These are phyloP conservation scores for Brachycybe producta DNA, from an alignment of 2,888 invertebrate genomes.

Conservation along the genomic window DNA sequence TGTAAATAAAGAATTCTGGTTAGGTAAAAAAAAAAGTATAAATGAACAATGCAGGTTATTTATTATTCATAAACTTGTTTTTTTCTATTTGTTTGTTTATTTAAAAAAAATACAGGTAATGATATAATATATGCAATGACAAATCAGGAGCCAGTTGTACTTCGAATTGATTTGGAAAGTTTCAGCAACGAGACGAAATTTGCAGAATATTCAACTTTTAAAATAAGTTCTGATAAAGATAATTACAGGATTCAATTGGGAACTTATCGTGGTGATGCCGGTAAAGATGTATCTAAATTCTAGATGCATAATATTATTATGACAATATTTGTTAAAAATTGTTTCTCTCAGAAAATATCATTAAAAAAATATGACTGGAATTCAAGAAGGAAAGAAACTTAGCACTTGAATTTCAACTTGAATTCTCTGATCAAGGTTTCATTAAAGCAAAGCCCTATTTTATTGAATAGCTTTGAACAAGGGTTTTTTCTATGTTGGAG, in stretches of 20 bases:
- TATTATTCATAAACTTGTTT: background rate
- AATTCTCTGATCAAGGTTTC: no score
- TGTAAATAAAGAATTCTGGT: constrained; percentile 25
- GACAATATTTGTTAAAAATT: no score
- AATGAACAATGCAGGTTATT: no score
- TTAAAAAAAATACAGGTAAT: constrained; percentile 19
- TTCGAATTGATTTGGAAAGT: constrained; percentile 24
- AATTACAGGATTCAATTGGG: constrained; percentile 23
- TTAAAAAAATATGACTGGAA: no score
- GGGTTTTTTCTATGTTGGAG: no score
- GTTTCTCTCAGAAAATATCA: no score
- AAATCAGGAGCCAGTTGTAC: constrained; percentile 23
- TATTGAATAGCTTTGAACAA: no score
- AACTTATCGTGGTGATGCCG: constrained; percentile 24
- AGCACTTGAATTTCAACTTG: no score
- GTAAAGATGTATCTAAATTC: constrained; percentile 8
- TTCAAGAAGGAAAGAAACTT: no score
- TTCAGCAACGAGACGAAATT: constrained; percentile 24
- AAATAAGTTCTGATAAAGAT: constrained; percentile 23
- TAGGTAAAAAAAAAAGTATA: constrained; percentile 19
- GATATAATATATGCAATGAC: constrained; percentile 24
- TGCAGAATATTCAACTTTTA: constrained; percentile 23
- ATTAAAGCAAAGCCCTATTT: no score
- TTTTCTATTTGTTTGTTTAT: background rate
- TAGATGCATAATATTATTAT: no score